phyloP scores from a whole-genome alignment of 2,888 invertebrate species.

The Clistopyga incitator region DNA sequence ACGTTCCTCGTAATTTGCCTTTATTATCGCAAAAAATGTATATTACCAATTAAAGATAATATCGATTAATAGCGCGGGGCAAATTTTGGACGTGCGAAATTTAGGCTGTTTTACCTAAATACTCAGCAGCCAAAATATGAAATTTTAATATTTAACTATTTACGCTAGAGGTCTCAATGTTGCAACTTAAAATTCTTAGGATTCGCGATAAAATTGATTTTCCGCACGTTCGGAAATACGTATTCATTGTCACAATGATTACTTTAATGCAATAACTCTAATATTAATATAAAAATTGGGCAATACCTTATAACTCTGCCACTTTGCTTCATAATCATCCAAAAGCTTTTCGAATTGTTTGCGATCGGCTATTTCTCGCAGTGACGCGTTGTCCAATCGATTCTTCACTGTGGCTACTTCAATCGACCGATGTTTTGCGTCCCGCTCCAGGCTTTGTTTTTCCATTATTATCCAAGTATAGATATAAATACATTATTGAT shows the following conservation, averaged over 20 bases:
- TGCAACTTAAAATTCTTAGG: no score
- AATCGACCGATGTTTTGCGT: conserved; percentile 46
- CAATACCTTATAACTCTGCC: conserved; percentile 60
- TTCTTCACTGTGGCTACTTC: conserved; percentile 52
- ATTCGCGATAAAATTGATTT: no score
- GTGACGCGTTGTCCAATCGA: conserved; percentile 52
- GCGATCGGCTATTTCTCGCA: conserved; percentile 48
- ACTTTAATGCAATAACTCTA: neutral
- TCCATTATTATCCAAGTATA: neutral
- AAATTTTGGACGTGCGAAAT: no score
- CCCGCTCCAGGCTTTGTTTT: conserved; percentile 39
- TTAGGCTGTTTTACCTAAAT: no score
- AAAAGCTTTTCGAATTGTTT: conserved; percentile 40
- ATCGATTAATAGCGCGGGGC: no score
- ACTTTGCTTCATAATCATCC: conserved; percentile 47
- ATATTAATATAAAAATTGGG: neutral
- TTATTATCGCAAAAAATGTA: neutral
- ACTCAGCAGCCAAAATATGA: no score
- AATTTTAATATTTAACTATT: no score
- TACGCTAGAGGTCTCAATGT: no score
- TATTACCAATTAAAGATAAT: neutral
- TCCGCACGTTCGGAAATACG: no score
- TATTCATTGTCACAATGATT: no score
- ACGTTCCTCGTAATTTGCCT: conserved; percentile 52
- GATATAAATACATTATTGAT: neutral